Conservation (phyloP, 2,113 vertebrate species). For the Dinomys branickii region DNA sequence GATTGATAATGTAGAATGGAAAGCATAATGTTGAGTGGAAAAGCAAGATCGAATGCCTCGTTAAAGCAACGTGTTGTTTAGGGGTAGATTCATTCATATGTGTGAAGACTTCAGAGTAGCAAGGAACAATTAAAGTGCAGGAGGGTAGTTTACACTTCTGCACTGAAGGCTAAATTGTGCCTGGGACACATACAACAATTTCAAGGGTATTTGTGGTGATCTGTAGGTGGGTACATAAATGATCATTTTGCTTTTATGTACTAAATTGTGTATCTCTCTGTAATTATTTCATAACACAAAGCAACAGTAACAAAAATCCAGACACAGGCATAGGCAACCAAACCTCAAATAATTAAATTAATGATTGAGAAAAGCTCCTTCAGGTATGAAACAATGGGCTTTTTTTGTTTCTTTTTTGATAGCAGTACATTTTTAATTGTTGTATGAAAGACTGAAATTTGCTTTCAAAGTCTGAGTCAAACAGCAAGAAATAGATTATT, state of each 20-base stretch:
- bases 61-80: neutral
- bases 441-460: neutral
- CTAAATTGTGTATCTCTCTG: neutral
- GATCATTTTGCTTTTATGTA: neutral
- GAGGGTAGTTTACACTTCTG: neutral
- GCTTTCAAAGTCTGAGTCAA: neutral
- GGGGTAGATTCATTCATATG: neutral
- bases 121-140: too few species aligned
- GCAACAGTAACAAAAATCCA: neutral
- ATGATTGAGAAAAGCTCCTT: neutral
- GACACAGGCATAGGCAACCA: neutral
- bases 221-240: neutral
- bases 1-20: neutral
- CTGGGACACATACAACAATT: neutral
- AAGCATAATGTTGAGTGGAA: neutral
- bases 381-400: neutral
- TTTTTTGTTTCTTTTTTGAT: slow-evolving; percentile 1
- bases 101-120: neutral
- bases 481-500: neutral
- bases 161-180: neutral
- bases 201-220: neutral
- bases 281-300: neutral
- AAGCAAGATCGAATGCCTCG: neutral
- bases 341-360: neutral
- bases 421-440: neutral